phyloP scores from a whole-genome alignment of 1,140 invertebrate species.

The Mycetomoellerius zeteki region DNA sequence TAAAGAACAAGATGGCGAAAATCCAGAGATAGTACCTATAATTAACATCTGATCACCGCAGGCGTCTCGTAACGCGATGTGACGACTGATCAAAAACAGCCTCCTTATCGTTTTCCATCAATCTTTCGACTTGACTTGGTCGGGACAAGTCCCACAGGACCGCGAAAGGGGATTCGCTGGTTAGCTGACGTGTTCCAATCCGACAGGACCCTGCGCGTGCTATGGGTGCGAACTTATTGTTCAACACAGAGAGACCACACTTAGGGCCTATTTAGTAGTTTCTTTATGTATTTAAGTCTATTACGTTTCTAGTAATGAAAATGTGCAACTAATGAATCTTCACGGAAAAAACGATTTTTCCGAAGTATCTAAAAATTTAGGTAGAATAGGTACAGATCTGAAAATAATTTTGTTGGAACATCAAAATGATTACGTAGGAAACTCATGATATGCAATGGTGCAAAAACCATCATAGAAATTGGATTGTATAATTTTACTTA shows the following conservation, averaged over 20 bases:
- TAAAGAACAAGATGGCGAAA: background rate
- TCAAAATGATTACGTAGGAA: too few species aligned
- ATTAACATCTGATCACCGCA: slow-evolving; percentile 75
- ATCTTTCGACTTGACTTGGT: slow-evolving; percentile 79
- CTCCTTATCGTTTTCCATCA: slow-evolving; percentile 81
- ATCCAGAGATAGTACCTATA: slow-evolving; percentile 52
- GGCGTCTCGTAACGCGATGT: slow-evolving; percentile 69
- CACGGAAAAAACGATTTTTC: background rate
- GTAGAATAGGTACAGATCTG: too few species aligned
- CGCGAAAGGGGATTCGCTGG: slow-evolving; percentile 68
- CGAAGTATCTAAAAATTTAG: too few species aligned
- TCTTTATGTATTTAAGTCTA: background rate
- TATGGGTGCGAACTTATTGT: slow-evolving; percentile 71
- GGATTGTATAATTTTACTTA: too few species aligned
- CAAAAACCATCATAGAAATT: too few species aligned
- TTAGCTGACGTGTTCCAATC: slow-evolving; percentile 79
- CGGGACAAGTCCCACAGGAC: slow-evolving; percentile 77
- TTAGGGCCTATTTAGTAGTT: slow-evolving; percentile 49
- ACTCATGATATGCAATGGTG: too few species aligned
- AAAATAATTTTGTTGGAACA: too few species aligned
- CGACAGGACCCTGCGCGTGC: slow-evolving; percentile 75
- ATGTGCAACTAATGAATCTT: background rate
- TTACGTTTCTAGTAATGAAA: background rate
- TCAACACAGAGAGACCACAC: background rate
- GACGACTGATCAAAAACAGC: slow-evolving; percentile 81